A percentile compares a stretch with the other conserved stretches of the same genome.
Conservation (phyloP, 2,797 vertebrate genomes). For the Labeo calbasu region DNA sequence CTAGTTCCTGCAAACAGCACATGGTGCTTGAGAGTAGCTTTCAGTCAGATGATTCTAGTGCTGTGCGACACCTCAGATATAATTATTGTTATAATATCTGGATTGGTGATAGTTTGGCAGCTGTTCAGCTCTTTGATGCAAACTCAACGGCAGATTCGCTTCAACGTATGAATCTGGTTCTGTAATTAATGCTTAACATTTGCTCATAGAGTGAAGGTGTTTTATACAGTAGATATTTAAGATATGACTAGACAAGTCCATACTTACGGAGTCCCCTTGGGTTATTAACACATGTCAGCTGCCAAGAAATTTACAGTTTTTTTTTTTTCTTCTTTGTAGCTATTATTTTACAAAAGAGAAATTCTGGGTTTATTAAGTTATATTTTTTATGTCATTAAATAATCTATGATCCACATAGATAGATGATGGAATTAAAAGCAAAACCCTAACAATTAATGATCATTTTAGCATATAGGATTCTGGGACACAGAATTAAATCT, state of each 20-base stretch:
- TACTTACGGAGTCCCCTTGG: neutral
- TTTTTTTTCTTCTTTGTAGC: neutral
- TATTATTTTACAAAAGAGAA: neutral
- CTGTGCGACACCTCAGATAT: neutral
- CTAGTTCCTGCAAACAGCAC: constrained; percentile 10
- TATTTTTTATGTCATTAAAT: neutral
- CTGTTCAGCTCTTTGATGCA: neutral
- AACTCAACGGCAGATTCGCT: neutral
- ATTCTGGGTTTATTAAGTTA: neutral
- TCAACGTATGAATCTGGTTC: neutral
- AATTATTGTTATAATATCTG: neutral
- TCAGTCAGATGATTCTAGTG: neutral
- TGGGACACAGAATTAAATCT: neutral
- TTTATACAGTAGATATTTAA: neutral
- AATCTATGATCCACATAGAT: neutral
- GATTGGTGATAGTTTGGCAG: constrained; percentile 5
- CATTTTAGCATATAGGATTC: neutral
- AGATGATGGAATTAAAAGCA: neutral
- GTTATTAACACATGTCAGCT: neutral
- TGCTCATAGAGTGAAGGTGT: neutral
- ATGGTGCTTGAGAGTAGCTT: constrained; percentile 16
- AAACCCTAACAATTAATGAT: neutral
- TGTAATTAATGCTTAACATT: neutral
- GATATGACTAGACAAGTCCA: constrained; percentile 7
- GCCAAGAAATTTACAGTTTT: neutral